These are phyloP conservation scores for Yponomeuta malinellus DNA, from an alignment of 2,888 invertebrate genomes.

Conservation along the genomic window DNA sequence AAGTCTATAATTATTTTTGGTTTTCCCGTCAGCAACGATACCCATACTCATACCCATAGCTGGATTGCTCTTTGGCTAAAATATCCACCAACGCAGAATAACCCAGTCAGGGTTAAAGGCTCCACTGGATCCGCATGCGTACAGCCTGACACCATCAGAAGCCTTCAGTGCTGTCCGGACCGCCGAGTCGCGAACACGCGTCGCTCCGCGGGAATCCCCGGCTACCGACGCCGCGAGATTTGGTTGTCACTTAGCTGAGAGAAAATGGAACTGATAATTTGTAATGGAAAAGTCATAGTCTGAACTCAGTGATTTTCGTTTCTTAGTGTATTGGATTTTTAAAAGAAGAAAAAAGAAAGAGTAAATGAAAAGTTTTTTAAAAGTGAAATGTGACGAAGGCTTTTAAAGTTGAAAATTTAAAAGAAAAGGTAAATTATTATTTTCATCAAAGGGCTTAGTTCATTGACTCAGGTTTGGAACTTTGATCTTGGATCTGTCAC, in stretches of 20 bases:
- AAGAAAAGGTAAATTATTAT: too few relatives aligned
- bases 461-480: too few relatives aligned
- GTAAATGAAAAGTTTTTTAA: too few relatives aligned
- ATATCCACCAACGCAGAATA: neutral
- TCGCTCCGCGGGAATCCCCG: neutral
- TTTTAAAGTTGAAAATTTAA: too few relatives aligned
- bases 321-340: too few relatives aligned
- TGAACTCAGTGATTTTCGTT: too few relatives aligned
- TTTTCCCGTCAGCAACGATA: neutral
- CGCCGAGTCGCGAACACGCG: neutral
- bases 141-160: constrained; percentile 46
- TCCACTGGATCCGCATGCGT: constrained; percentile 57
- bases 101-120: neutral
- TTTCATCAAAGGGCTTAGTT: too few relatives aligned
- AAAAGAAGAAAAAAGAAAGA: too few relatives aligned
- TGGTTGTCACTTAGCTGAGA: neutral
- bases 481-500: too few relatives aligned
- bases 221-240: neutral
- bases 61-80: neutral
- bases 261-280: neutral
- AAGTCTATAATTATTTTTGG: too few relatives aligned
- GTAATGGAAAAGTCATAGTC: neutral
- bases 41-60: neutral
- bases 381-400: too few relatives aligned
- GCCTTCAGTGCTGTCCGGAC: constrained; percentile 44